Percentiles rank a stretch among this genome's conserved stretches.
Conservation (phyloP, 2,888 invertebrate species). For the Spatulosminthurus flaviceps region DNA sequence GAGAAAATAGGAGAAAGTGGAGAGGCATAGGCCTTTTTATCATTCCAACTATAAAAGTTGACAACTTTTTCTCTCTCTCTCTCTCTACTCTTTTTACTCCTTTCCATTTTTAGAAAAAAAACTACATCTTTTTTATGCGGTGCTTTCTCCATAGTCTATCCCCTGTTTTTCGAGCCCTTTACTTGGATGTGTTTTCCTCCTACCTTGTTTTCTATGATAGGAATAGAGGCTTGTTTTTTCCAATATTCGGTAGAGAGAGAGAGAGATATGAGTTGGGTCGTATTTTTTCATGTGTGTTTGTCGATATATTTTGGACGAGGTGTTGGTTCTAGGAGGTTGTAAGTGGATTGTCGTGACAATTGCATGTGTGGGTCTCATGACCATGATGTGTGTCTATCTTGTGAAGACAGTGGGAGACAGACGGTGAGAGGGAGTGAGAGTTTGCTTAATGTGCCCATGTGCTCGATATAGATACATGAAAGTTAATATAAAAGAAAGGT, state of each 20-base stretch:
- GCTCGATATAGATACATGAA: slow-evolving; percentile 10
- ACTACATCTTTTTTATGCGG: not conserved
- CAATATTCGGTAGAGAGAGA: not conserved
- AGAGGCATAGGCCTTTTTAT: not conserved
- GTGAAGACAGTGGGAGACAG: not conserved
- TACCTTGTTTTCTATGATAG: not conserved
- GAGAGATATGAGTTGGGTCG: not conserved
- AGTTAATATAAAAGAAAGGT: not conserved
- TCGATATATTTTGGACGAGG: not conserved
- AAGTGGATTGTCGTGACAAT: slow-evolving; percentile 22
- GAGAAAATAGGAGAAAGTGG: not conserved
- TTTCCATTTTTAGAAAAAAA: not conserved
- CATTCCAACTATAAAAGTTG: slow-evolving; percentile 23
- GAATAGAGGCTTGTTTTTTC: not conserved
- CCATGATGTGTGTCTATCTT: slow-evolving; percentile 27
- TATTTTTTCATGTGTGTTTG: slow-evolving; percentile 18
- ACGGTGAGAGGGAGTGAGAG: not conserved
- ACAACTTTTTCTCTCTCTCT: slow-evolving; percentile 20
- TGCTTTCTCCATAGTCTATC: no score
- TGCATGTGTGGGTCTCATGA: not conserved
- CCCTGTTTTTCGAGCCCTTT: no score
- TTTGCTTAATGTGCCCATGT: slow-evolving; percentile 2
- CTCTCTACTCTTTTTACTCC: not conserved
- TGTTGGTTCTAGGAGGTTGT: slow-evolving; percentile 6
- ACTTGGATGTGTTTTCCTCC: not conserved